Conservation (phyloP, 2,888 invertebrate genomes). For the Ichneumoninae sp. region DNA sequence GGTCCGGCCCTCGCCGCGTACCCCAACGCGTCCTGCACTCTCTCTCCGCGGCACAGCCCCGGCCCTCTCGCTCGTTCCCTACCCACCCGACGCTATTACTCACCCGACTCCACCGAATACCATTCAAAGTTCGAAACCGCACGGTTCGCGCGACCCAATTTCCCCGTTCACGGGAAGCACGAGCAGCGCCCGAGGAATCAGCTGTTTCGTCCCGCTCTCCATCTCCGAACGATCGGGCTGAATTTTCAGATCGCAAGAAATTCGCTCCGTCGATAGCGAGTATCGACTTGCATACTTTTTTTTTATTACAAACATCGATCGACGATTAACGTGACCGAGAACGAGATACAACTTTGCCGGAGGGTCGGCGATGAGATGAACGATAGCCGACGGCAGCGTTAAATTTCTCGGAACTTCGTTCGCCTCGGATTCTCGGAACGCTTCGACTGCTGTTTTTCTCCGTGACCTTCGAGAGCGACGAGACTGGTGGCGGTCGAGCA, state of each 20-base stretch:
- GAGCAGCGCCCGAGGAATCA: slow-evolving; percentile 72
- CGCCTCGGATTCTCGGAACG: background rate
- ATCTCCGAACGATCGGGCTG: background rate
- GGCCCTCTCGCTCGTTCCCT: slow-evolving; percentile 57
- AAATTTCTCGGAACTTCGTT: background rate
- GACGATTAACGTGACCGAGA: background rate
- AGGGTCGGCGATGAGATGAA: background rate
- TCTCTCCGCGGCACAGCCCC: slow-evolving; percentile 37
- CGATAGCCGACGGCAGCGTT: background rate
- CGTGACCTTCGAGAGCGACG: background rate
- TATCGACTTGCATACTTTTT: background rate
- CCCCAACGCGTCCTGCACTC: slow-evolving; percentile 44
- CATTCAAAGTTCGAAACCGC: slow-evolving; percentile 81
- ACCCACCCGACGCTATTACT: slow-evolving; percentile 79
- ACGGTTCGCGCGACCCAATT: slow-evolving; percentile 82
- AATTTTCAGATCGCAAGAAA: slow-evolving; percentile 26
- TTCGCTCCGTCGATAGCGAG: background rate
- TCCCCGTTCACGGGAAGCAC: slow-evolving; percentile 56
- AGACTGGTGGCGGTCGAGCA: background rate
- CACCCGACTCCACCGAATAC: slow-evolving; percentile 79
- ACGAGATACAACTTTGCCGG: background rate
- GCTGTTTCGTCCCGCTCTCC: slow-evolving; percentile 71
- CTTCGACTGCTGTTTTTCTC: background rate
- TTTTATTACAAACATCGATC: background rate
- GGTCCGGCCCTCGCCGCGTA: slow-evolving; percentile 64